Evolutionary conservation across 2,113 vertebrate genomes (phyloP).

Genomic region (Aplodontia rufa): DNA sequence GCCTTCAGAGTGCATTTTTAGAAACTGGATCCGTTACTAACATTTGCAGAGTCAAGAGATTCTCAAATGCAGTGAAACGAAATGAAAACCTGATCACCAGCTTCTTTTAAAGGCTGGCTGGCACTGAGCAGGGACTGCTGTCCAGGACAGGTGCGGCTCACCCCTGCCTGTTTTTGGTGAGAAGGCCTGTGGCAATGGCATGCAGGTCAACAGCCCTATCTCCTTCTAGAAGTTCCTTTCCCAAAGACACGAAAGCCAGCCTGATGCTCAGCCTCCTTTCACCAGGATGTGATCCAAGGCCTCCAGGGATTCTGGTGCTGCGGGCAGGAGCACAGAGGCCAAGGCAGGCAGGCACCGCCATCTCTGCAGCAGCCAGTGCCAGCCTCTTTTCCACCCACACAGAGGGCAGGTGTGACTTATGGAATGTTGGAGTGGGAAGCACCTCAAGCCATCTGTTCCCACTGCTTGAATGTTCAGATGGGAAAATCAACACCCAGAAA

Average conservation of each 20-base stretch:
- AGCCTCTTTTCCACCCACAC: not conserved
- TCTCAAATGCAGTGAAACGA: not conserved
- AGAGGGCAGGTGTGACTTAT: not conserved
- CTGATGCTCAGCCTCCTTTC: conserved; percentile 83
- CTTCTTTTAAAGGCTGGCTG: not conserved
- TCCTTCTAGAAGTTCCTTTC: conserved; percentile 82
- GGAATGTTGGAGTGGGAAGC: not conserved
- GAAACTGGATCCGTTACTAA: not conserved
- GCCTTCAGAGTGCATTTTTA: not conserved
- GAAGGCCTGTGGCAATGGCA: not conserved
- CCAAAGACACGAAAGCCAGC: conserved; percentile 81
- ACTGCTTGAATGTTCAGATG: not conserved
- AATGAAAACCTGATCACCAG: not conserved
- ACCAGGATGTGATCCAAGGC: conserved; percentile 84
- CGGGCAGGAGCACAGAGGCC: not conserved
- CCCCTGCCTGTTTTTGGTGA: accelerated
- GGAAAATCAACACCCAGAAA: not conserved
- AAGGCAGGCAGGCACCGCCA: accelerated
- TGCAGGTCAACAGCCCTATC: conserved; percentile 42
- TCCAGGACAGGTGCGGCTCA: not conserved
- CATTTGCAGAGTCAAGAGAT: not conserved
- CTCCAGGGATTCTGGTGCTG: not conserved
- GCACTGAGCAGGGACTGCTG: not conserved
- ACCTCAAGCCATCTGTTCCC: not conserved
- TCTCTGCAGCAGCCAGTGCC: not conserved